These are phyloP conservation scores for Metridium senile DNA, from an alignment of 92 coral and sea anemone genomes.

Conservation along the genomic window DNA sequence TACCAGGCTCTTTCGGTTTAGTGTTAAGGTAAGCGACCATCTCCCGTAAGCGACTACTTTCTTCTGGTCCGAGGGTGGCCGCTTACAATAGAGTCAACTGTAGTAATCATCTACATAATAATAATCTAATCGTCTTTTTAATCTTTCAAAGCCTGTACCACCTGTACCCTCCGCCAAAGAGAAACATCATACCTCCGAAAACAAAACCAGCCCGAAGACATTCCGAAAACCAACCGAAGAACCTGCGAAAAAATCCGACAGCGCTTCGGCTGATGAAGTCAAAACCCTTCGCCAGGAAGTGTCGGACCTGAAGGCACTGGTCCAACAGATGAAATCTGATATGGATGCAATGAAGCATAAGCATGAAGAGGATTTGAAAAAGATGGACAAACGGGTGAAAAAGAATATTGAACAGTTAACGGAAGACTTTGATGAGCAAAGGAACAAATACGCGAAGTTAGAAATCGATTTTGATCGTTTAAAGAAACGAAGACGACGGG, in stretches of 20 bases:
- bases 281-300: constrained; percentile 68
- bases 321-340: constrained; percentile 33
- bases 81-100: too few relatives aligned
- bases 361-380: constrained; percentile 65
- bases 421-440: constrained; percentile 90
- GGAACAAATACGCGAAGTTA: constrained; percentile 76
- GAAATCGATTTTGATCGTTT: constrained; percentile 88
- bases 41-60: too few relatives aligned
- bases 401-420: constrained; percentile 77
- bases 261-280: constrained; percentile 48
- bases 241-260: constrained; percentile 33
- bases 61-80: too few relatives aligned
- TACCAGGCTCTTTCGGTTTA: too few relatives aligned
- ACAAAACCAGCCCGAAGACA: background rate
- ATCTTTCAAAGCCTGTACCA: constrained; percentile 1
- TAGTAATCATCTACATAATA: background rate
- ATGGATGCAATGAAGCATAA: constrained; percentile 60
- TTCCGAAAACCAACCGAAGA: constrained; percentile 10
- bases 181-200: constrained; percentile 12
- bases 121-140: background rate
- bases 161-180: constrained; percentile 8
- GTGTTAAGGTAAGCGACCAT: too few relatives aligned
- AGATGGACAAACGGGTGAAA: constrained; percentile 58
- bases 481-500: constrained; percentile 57
- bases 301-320: constrained; percentile 50